Conservation (phyloP, 2,888 invertebrate species). For the Trisateles emortualis region DNA sequence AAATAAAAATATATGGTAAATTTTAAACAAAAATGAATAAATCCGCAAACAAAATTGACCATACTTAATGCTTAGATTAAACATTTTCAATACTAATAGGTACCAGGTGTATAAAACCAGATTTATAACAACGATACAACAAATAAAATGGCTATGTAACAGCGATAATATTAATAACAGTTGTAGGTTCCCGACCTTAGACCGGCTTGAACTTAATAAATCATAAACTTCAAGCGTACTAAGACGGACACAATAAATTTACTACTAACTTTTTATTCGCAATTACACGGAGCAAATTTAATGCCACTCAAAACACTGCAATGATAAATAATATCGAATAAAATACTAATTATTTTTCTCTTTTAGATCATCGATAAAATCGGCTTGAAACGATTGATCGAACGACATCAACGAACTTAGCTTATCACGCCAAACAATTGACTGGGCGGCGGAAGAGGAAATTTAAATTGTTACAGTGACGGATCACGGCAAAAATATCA, state of each 20-base stretch:
- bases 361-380: slow-evolving; percentile 44
- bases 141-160: slow-evolving; percentile 4
- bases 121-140: slow-evolving; percentile 6
- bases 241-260: slow-evolving; percentile 2
- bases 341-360: slow-evolving; percentile 13
- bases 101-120: not conserved
- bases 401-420: slow-evolving; percentile 41
- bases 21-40: no score
- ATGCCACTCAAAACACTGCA: slow-evolving; percentile 7
- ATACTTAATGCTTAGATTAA: no score
- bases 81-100: not conserved
- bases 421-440: slow-evolving; percentile 35
- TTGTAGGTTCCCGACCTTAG: slow-evolving; percentile 10
- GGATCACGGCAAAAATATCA: slow-evolving; percentile 37
- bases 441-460: slow-evolving; percentile 50
- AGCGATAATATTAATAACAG: not conserved
- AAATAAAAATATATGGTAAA: no score
- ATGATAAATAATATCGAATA: slow-evolving; percentile 1
- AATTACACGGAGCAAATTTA: slow-evolving; percentile 5
- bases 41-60: no score
- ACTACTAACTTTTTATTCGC: slow-evolving; percentile 1
- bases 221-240: slow-evolving; percentile 9
- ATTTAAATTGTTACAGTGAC: slow-evolving; percentile 44
- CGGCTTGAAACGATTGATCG: slow-evolving; percentile 33
- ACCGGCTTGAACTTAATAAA: slow-evolving; percentile 21